Evolutionary conservation across 30 jellyfish, hydroid and myxozoan species (phyloP).

Genomic region (Turritopsis rubra): DNA sequence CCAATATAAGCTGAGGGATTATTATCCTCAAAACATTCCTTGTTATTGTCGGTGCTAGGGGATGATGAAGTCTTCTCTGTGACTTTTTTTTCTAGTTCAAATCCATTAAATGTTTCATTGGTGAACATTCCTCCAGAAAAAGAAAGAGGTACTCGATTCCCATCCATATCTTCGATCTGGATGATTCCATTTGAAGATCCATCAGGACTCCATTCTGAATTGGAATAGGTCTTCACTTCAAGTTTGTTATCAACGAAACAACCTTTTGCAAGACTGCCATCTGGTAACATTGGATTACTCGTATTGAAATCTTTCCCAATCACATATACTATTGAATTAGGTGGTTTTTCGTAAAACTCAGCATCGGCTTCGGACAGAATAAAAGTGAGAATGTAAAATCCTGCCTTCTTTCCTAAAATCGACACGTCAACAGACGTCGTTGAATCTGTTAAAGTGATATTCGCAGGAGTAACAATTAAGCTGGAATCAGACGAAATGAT

Average conservation of each 20-base stretch:
- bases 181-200: constrained; percentile 9
- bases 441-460: constrained; percentile 18
- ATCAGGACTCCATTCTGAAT: background rate
- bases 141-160: background rate
- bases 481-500: constrained; percentile 4
- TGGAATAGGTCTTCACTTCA: background rate
- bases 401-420: constrained; percentile 17
- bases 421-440: background rate
- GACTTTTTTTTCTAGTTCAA: background rate
- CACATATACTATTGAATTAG: constrained; percentile 21
- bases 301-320: background rate
- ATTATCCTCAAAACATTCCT: constrained; percentile 24
- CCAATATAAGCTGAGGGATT: constrained; percentile 43
- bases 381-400: constrained; percentile 23
- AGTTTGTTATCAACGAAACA: background rate
- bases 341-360: constrained; percentile 17
- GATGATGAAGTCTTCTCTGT: background rate
- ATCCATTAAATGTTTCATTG: background rate
- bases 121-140: background rate
- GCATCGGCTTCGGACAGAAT: constrained; percentile 30
- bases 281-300: constrained; percentile 10
- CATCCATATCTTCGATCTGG: background rate
- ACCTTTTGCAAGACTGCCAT: constrained; percentile 4
- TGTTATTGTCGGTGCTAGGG: background rate
- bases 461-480: constrained; percentile 14